Evolutionary conservation across 2,113 vertebrate genomes (phyloP).

Genomic region (Elephantulus edwardii): DNA sequence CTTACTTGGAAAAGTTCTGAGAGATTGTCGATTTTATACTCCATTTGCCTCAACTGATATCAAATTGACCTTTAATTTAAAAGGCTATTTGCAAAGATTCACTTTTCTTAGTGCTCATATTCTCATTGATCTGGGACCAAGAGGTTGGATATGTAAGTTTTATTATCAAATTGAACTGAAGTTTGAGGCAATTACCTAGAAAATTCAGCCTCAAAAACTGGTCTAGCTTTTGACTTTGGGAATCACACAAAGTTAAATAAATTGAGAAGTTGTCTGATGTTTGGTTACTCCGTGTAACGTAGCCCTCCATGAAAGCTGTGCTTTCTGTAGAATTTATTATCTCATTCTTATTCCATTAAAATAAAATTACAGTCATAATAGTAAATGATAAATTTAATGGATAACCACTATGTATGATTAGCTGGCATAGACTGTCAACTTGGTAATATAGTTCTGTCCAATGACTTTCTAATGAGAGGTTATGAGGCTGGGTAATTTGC

Average conservation of each 20-base stretch:
- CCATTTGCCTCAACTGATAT: constrained; percentile 1
- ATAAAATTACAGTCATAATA: constrained; percentile 37
- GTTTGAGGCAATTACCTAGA: constrained; percentile 36
- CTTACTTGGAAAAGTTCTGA: neutral
- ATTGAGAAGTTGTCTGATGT: neutral
- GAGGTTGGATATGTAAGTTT: neutral
- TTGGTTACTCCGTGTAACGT: neutral
- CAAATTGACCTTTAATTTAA: constrained; percentile 56
- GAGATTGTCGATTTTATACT: constrained; percentile 6
- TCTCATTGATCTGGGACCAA: neutral
- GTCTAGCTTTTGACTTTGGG: neutral
- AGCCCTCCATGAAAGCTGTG: neutral
- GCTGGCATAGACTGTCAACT: neutral
- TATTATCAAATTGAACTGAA: constrained; percentile 13
- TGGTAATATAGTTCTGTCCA: neutral
- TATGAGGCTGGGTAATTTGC: neutral
- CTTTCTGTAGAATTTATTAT: constrained; percentile 21
- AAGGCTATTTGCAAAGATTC: neutral
- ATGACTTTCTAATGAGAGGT: constrained; percentile 7
- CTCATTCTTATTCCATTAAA: constrained; percentile 38
- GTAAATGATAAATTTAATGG: constrained; percentile 35
- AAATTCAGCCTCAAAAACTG: neutral
- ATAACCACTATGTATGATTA: constrained; percentile 20
- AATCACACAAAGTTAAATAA: constrained; percentile 14
- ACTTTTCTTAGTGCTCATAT: neutral